Evolutionary conservation across 2,888 invertebrate genomes (phyloP).

Genomic region (Atrina japonica): DNA sequence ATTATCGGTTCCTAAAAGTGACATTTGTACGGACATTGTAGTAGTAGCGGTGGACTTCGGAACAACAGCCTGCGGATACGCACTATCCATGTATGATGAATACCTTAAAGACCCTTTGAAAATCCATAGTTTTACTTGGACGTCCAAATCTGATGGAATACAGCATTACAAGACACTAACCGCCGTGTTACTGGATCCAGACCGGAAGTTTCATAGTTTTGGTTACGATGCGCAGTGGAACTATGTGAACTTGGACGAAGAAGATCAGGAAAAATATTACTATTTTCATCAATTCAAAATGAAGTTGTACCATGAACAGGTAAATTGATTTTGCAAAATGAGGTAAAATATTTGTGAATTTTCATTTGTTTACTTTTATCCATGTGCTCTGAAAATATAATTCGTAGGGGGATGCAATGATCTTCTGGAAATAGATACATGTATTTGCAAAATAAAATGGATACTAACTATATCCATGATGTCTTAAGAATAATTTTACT

Average conservation of each 20-base stretch:
- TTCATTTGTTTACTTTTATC: too few relatives aligned
- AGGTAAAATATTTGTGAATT: too few relatives aligned
- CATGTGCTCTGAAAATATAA: too few relatives aligned
- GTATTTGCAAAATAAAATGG: too few relatives aligned
- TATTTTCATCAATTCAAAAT: too few relatives aligned
- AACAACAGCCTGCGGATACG: conserved; percentile 24
- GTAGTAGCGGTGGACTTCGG: conserved; percentile 25
- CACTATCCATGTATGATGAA: conserved; percentile 6
- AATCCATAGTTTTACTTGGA: conserved; percentile 22
- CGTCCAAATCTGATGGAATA: conserved; percentile 15
- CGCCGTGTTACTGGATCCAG: conserved; percentile 15
- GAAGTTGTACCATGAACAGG: conserved; percentile 16
- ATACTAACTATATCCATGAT: too few relatives aligned
- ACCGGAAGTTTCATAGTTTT: conserved; percentile 19
- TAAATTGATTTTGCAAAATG: too few relatives aligned
- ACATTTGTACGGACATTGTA: background rate
- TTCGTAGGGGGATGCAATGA: too few relatives aligned
- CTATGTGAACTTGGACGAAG: background rate
- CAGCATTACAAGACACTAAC: conserved; percentile 16
- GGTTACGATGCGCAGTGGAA: conserved; percentile 28
- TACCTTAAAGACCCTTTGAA: conserved; percentile 22
- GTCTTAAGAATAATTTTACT: too few relatives aligned
- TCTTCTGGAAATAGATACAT: too few relatives aligned
- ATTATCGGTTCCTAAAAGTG: background rate
- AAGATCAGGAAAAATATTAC: conserved; percentile 11